Percentiles rank a stretch among this genome's conserved stretches.
phyloP scores from a whole-genome alignment of 2,797 vertebrate genomes.

The Heteromormyrus szaboi region DNA sequence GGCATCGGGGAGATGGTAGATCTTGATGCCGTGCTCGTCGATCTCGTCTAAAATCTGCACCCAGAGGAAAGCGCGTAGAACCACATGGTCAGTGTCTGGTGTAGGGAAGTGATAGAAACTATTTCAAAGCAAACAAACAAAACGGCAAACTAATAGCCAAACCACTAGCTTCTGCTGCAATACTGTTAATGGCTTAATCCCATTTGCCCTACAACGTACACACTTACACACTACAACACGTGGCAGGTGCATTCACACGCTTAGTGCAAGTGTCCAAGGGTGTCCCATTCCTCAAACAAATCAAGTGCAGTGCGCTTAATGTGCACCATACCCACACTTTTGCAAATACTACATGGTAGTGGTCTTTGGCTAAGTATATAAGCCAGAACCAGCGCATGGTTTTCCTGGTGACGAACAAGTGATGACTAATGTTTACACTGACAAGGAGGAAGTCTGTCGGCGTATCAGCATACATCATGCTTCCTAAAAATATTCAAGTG shows the following conservation, averaged over 20 bases:
- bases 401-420: not conserved
- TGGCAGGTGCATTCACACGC: not conserved
- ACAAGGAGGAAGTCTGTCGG: not conserved
- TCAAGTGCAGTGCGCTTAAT: not conserved
- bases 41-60: conserved; percentile 89
- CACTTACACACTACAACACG: not conserved
- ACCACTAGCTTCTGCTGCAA: not conserved
- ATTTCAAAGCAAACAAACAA: not conserved
- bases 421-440: not conserved
- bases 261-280: not conserved
- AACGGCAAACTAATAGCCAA: not conserved
- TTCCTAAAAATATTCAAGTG: not conserved
- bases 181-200: not conserved
- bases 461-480: not conserved
- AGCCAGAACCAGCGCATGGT: too few species aligned
- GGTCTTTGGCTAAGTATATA: not conserved
- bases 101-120: not conserved
- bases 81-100: not conserved
- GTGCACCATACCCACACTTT: not conserved
- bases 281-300: not conserved
- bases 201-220: not conserved
- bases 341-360: not conserved
- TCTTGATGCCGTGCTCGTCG: conserved; percentile 92
- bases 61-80: not conserved
- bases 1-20: conserved; percentile 92